These are phyloP conservation scores for Antheraea yamamai DNA, from an alignment of 2,888 invertebrate genomes.

Conservation along the genomic window DNA sequence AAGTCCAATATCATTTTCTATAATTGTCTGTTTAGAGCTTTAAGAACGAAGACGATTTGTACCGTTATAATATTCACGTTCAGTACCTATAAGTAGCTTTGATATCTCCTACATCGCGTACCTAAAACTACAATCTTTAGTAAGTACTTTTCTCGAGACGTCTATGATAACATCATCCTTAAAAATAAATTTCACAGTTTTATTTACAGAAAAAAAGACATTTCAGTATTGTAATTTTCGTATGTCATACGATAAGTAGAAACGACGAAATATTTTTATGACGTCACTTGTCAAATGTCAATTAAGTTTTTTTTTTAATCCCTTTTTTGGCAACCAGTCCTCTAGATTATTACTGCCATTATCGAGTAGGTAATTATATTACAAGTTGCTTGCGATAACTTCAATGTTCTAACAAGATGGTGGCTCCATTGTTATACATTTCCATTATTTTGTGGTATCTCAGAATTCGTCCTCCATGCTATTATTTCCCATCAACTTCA, in stretches of 20 bases:
- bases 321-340: no score
- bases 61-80: background rate
- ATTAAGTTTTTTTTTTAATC: no score
- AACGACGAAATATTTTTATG: background rate
- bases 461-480: no score
- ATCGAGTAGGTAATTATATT: no score
- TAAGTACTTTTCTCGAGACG: background rate
- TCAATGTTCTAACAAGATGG: no score
- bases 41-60: background rate
- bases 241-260: background rate
- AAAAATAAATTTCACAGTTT: background rate
- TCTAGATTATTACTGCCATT: no score
- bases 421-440: no score
- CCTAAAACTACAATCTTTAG: background rate
- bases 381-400: no score
- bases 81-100: background rate
- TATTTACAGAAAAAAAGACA: background rate
- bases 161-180: background rate
- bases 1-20: background rate
- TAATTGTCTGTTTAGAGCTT: background rate
- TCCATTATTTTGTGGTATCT: no score
- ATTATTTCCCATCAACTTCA: no score
- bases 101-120: background rate
- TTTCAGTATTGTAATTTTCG: no score
- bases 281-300: no score